Base-by-base conservation (phyloP, 2,888 invertebrate genomes). In the Mystacides longicornis region DNA sequence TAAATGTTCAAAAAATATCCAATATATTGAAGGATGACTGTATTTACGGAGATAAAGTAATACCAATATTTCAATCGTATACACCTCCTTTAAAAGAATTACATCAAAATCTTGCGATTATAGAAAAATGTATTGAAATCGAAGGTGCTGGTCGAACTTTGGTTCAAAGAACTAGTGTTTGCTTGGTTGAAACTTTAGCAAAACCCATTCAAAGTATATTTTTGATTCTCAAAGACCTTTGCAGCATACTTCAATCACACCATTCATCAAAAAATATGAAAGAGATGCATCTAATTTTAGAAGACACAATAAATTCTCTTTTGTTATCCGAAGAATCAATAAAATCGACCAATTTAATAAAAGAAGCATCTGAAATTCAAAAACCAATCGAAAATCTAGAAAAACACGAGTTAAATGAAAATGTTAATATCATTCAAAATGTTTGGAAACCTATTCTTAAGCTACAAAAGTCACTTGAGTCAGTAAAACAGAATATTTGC, bases 81-180 rank as follows among this genome's bases (percentile, higher is more conserved):
- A 74, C 78, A 14, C 70, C 75, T 21, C 80, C 85, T 2, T 71
- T 89, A 33, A 81, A 81, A 62, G 74, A 77, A 23, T 68, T 89
- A 20, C 84, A 85, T 64, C 80, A 82, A 63, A 81, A 82, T 21
- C 66, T 88, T 3, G 79, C 81, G 18, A 79, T 84, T 1, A 79
- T 86, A 33, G 82, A 86, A 67, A 83, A 83, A 66, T 85, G 86
- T 64, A 78, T 84, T 33, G 83, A 82, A 63, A 78, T 84, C 62
- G 83, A 84, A 67, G 82, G 81, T 62, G 81, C 80, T 33, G 83
- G 80, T 11, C 81, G 80, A 53, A 85, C 86, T 0, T 69, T 86
- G 7, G 83, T 86, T 1, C 84, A 85, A 65, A 78, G 81, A 65
- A 85, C 86, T 0, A 85, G 86, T 66, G 77, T 81, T 14, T 82